A percentile compares a stretch with the other conserved stretches of the same genome.
These are phyloP conservation scores for Ericerus pela DNA, from an alignment of 1,140 invertebrate species.

Conservation along the genomic window DNA sequence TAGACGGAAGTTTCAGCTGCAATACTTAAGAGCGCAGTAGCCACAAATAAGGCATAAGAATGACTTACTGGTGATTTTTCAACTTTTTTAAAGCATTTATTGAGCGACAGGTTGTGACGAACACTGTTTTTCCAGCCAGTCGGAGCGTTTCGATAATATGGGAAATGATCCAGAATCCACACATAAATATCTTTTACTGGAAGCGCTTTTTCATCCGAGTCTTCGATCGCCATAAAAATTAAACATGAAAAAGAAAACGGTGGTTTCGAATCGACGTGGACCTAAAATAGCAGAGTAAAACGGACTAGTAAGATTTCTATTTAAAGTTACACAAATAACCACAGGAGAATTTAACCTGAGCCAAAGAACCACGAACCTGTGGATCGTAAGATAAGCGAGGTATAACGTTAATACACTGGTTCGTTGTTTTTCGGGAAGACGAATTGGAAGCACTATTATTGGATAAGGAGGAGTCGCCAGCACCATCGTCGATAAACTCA, in stretches of 20 bases:
- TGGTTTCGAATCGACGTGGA: conserved; percentile 75
- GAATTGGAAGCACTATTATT: conserved; percentile 5
- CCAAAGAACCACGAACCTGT: too few species aligned
- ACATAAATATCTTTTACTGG: conserved; percentile 94
- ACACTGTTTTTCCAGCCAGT: conserved; percentile 98
- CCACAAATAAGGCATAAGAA: neutral
- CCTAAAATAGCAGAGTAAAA: conserved; percentile 30
- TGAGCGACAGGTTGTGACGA: conserved; percentile 84
- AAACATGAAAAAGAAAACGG: conserved; percentile 90
- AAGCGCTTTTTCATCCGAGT: conserved; percentile 69
- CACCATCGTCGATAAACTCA: conserved; percentile 16
- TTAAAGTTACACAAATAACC: too few species aligned
- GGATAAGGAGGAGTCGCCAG: conserved; percentile 5
- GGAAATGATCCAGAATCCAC: conserved; percentile 95
- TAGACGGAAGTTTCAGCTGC: neutral
- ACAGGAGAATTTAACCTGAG: too few species aligned
- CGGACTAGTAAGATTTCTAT: too few species aligned
- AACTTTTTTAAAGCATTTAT: conserved; percentile 95
- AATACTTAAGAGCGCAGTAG: neutral
- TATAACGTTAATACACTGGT: conserved; percentile 6
- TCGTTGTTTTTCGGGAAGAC: conserved; percentile 1
- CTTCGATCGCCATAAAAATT: conserved; percentile 95
- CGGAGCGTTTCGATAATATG: conserved; percentile 89
- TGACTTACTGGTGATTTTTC: conserved; percentile 66
- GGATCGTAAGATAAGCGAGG: neutral